Evolutionary conservation across 2,888 invertebrate genomes (phyloP), one percentile per base, ranked within the genome.

Genomic region (Sarcophaga variegata): DNA sequence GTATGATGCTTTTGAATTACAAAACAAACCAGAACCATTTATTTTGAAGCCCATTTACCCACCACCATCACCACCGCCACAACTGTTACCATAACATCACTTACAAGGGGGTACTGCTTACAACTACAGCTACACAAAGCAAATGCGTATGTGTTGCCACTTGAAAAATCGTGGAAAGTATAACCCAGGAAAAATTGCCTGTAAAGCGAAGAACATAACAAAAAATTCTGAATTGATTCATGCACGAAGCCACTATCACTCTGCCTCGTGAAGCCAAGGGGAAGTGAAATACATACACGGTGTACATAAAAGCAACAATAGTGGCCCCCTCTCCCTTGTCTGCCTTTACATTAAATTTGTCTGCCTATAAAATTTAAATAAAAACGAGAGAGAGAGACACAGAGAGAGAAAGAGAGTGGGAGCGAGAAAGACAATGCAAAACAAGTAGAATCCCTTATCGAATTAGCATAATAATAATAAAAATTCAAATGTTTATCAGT

Each of bases 381-480:
- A 54, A 54, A 54, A 14, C 17, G 4, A 54, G 0, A 54, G 54
- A 54, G 14, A 14, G 49, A 49, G 27, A 75, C 25, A 27, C 0
- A 27, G 27, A 37, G 37, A 37, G 37, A 37, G 37, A 8, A 2
- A 37, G 37, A 10, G 37, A 37, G 37, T 0, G 37, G 2, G 37
- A 37, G 37, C 2, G 2, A 37, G 37, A 37, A 10, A 37, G 2
- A 37, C 8, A 37, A 37, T 37, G 37, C 10, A 10, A 25, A 27
- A 60, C 67, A 47, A 66, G 67, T 72, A 86, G 72, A 80, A 72
- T 86, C 80, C 86, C 86, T 83, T 86, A 86, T 69, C 77, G 80
- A 83, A 86, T 83, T 86, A 83, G 80, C 83, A 86, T 86, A 86
- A 86, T 80, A 86, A 81, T 80, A 86, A 81, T 72, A 70, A 83